phyloP scores from a whole-genome alignment of 2,113 vertebrate genomes.

The Phrynocephalus versicolor region DNA sequence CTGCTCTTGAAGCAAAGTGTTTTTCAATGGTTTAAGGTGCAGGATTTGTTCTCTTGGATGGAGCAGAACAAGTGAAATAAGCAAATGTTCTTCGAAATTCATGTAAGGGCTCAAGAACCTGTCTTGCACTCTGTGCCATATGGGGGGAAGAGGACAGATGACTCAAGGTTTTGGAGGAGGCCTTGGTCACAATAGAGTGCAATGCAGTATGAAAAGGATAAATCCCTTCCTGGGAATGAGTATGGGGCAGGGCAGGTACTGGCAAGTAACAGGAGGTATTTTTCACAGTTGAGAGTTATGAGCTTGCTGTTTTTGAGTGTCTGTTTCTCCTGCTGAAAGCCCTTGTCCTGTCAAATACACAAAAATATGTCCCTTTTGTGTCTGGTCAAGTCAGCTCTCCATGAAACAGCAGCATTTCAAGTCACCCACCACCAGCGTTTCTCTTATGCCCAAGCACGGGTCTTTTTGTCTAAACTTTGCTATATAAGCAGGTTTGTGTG shows the following conservation, averaged over 20 bases:
- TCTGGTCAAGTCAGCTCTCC: conserved; percentile 47
- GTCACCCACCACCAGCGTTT: conserved; percentile 10
- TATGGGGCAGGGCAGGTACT: neutral
- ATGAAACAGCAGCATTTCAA: neutral
- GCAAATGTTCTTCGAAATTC: neutral
- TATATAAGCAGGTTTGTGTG: neutral
- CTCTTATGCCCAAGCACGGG: rapidly evolving
- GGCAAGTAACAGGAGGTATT: too few species aligned
- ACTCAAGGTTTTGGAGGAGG: neutral
- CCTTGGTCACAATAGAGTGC: neutral
- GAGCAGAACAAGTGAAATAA: neutral
- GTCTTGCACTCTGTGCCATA: neutral
- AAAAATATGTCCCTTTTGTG: neutral
- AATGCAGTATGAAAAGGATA: neutral
- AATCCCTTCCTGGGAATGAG: neutral
- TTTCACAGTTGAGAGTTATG: neutral
- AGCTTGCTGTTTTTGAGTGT: neutral
- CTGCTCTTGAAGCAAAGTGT: too few species aligned
- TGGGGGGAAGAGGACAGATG: too few species aligned
- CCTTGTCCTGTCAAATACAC: neutral
- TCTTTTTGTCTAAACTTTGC: neutral
- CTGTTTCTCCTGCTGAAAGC: neutral
- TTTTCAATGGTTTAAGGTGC: neutral
- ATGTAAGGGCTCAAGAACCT: neutral
- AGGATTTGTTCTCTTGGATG: neutral